phyloP scores from a whole-genome alignment of 2,113 vertebrate species.

The Panthera uncia region DNA sequence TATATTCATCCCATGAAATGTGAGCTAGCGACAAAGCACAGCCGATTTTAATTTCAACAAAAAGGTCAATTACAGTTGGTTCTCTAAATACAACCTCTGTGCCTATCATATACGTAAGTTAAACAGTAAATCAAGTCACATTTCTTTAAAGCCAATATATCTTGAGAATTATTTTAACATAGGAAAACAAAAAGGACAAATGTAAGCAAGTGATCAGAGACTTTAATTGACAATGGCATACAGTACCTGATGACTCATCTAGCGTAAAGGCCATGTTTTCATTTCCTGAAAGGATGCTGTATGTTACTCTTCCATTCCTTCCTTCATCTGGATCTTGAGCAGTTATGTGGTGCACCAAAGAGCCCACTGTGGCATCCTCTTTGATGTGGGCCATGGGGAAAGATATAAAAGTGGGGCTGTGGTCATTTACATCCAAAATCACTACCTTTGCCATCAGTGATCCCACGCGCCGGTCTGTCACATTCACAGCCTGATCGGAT shows the following conservation, averaged over 20 bases:
- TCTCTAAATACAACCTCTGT: not conserved
- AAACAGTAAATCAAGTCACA: not conserved
- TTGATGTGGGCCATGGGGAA: conserved; percentile 74
- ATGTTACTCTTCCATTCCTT: conserved; percentile 88
- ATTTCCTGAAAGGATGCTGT: conserved; percentile 89
- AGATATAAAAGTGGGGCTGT: conserved; percentile 90
- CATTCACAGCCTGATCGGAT: conserved; percentile 86
- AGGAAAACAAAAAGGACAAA: not conserved
- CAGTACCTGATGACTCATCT: conserved; percentile 90
- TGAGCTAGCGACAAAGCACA: not conserved
- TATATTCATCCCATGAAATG: not conserved
- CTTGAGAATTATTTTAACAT: not conserved
- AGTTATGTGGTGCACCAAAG: conserved; percentile 87
- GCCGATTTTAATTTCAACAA: not conserved
- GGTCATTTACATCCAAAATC: conserved; percentile 94
- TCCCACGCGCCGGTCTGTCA: conserved; percentile 80
- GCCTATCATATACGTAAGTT: not conserved
- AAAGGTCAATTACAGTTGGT: not conserved
- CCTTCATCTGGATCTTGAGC: conserved; percentile 91
- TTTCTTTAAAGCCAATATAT: not conserved
- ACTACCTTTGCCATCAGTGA: conserved; percentile 88
- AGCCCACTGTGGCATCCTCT: conserved; percentile 89
- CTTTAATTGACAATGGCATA: not conserved
- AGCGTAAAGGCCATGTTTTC: conserved; percentile 86
- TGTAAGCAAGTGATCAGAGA: not conserved